phyloP scores from a whole-genome alignment of 2,113 vertebrate species.

The Mormoops blainvillei region DNA sequence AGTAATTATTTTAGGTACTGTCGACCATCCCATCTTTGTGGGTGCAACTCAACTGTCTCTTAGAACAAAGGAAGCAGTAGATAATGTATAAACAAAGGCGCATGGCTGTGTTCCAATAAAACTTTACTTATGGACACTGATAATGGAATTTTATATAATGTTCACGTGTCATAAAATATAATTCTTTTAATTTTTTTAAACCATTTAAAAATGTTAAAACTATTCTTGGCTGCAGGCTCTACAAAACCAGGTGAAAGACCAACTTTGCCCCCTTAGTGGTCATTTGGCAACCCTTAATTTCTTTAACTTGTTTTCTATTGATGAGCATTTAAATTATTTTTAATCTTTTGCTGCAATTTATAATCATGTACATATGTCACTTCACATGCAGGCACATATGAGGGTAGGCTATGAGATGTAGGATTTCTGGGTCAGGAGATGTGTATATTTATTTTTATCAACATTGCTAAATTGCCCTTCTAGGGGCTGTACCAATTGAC shows the following conservation, averaged over 20 bases:
- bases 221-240: neutral
- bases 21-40: neutral
- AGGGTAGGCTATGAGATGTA: neutral
- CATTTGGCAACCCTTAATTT: neutral
- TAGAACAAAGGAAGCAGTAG: neutral
- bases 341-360: neutral
- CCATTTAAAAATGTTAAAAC: neutral
- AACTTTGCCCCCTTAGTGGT: neutral
- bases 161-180: neutral
- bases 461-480: neutral
- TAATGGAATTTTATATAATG: neutral
- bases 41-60: neutral
- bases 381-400: neutral
- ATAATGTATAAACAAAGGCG: neutral
- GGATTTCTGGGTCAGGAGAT: neutral
- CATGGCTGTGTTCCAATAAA: neutral
- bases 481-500: neutral
- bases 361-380: neutral
- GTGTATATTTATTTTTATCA: neutral
- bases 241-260: neutral
- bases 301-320: neutral
- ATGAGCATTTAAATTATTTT: neutral
- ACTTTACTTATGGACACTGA: neutral
- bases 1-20: neutral
- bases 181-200: neutral